Conservation (phyloP, 2,113 vertebrate genomes). For the Arvicanthis niloticus region DNA sequence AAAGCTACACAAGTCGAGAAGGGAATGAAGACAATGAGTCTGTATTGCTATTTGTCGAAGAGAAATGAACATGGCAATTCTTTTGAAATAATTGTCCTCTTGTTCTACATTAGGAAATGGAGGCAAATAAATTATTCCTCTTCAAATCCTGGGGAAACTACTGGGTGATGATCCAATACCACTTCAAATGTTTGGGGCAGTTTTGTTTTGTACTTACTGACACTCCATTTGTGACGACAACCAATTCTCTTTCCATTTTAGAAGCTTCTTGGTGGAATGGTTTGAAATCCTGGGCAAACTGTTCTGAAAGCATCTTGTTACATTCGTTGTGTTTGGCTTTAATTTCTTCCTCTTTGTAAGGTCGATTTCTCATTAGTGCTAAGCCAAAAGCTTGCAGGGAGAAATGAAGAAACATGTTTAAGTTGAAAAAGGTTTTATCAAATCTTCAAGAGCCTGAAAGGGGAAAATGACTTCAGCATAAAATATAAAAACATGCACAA, state of each 20-base stretch:
- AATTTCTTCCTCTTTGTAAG: conserved; percentile 66
- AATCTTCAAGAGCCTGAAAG: conserved; percentile 24
- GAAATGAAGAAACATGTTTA: conserved; percentile 41
- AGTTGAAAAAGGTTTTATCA: conserved; percentile 45
- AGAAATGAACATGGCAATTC: conserved; percentile 75
- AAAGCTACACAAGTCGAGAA: conserved; percentile 62
- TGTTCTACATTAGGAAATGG: conserved; percentile 70
- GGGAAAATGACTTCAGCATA: conserved; percentile 38
- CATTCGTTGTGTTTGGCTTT: conserved; percentile 60
- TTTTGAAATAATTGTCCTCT: conserved; percentile 77
- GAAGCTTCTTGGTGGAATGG: conserved; percentile 44
- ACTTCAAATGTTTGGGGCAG: conserved; percentile 3
- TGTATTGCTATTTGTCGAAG: neutral
- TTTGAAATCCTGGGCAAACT: conserved; percentile 5
- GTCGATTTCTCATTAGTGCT: conserved; percentile 73
- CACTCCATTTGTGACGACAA: conserved; percentile 29
- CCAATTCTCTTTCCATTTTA: conserved; percentile 64
- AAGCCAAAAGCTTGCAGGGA: conserved; percentile 61
- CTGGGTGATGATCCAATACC: conserved; percentile 72
- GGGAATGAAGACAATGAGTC: conserved; percentile 69
- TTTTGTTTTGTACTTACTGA: neutral
- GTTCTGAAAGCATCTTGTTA: conserved; percentile 42
- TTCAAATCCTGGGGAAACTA: conserved; percentile 66
- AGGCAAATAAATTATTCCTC: conserved; percentile 80
- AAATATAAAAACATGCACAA: conserved; percentile 1